phyloP scores from a whole-genome alignment of 2,797 vertebrate genomes.

The Poliocrania exsul region DNA sequence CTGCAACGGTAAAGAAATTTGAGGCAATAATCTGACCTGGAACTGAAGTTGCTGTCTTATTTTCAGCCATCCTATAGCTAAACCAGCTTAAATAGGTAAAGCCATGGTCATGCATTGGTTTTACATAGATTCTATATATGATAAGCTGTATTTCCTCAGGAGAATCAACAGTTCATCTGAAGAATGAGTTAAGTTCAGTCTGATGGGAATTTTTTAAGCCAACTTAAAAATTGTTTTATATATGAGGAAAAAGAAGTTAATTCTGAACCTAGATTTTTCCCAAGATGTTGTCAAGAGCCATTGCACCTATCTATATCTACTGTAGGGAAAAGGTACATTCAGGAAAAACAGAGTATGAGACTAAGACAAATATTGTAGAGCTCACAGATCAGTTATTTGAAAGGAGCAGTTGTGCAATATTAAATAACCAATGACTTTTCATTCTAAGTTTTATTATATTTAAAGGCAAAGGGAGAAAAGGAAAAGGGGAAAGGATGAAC shows the following conservation, averaged over 20 bases:
- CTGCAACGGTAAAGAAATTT: background rate
- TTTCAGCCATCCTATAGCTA: background rate
- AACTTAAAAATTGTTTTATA: background rate
- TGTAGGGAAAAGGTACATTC: background rate
- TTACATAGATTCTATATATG: background rate
- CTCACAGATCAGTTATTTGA: background rate
- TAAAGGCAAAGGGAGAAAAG: background rate
- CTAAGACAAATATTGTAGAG: background rate
- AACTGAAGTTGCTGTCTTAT: background rate
- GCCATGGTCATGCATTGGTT: accelerated
- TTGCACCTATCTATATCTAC: background rate
- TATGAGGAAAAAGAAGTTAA: background rate
- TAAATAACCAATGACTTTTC: background rate
- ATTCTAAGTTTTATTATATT: background rate
- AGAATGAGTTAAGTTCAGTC: background rate
- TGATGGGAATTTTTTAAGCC: background rate
- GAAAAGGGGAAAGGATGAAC: background rate
- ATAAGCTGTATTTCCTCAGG: background rate
- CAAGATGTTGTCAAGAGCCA: background rate
- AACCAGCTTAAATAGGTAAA: background rate
- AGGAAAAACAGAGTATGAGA: background rate
- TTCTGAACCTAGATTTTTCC: background rate
- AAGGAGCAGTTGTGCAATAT: background rate
- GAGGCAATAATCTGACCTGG: background rate
- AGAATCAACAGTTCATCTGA: background rate